Conservation (phyloP, 1,140 invertebrate genomes). For the Atopsyche davidsoni region DNA sequence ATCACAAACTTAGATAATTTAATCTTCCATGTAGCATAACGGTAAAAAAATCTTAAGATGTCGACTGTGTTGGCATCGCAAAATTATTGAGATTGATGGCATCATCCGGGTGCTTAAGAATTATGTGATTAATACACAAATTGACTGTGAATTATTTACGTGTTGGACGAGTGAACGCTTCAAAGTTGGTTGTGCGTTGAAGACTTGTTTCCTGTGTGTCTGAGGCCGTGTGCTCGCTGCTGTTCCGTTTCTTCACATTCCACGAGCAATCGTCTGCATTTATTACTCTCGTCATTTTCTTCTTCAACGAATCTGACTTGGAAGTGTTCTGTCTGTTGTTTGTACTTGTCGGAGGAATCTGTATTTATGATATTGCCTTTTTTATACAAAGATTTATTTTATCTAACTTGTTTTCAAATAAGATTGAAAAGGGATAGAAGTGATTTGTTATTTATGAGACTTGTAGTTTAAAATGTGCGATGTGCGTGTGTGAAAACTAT, state of each 20-base stretch:
- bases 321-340: constrained; percentile 20
- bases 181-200: constrained; percentile 27
- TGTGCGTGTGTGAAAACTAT: constrained; percentile 9
- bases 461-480: constrained; percentile 16
- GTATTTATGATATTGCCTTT: constrained; percentile 27
- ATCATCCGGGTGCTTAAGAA: constrained; percentile 1
- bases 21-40: background rate
- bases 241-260: constrained; percentile 22
- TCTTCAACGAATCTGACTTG: constrained; percentile 24
- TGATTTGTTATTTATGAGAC: constrained; percentile 28
- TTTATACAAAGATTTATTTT: constrained; percentile 30
- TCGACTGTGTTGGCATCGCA: constrained; percentile 6
- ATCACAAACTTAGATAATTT: constrained; percentile 6
- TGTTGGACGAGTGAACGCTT: constrained; percentile 17
- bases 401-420: constrained; percentile 21
- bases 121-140: constrained; percentile 1
- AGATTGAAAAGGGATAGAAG: constrained; percentile 15
- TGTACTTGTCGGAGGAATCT: constrained; percentile 8
- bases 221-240: background rate
- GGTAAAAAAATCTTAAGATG: constrained; percentile 9
- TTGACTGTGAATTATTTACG: constrained; percentile 2
- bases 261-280: constrained; percentile 14
- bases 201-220: constrained; percentile 9
- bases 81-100: background rate
- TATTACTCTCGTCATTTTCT: constrained; percentile 8